A percentile compares a stretch with the other conserved stretches of the same genome.
phyloP scores from a whole-genome alignment of 2,113 vertebrate species.

The Fregetta grallaria region DNA sequence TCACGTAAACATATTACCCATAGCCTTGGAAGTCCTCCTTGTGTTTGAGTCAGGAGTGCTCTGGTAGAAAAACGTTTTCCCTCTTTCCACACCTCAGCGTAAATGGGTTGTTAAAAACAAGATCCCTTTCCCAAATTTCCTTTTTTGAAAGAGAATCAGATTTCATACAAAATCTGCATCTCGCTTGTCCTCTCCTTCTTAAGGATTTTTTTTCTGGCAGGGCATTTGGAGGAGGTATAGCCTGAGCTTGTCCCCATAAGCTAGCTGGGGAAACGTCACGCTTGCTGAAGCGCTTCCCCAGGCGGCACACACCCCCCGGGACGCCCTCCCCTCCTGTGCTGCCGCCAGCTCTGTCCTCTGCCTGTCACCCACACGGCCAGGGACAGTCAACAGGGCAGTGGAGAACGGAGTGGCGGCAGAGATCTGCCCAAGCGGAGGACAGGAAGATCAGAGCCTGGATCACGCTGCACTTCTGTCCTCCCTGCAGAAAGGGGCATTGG shows the following conservation, averaged over 20 bases:
- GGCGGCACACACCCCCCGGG: fast-evolving
- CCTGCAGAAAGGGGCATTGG: fast-evolving
- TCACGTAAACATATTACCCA: fast-evolving
- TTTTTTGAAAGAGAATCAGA: not conserved
- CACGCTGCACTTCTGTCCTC: not conserved
- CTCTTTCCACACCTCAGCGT: not conserved
- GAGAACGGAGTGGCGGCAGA: fast-evolving
- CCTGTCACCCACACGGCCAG: fast-evolving
- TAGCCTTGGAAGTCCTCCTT: not conserved
- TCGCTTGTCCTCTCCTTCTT: not conserved
- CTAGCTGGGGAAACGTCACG: fast-evolving
- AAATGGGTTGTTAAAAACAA: not conserved
- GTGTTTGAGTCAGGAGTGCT: not conserved
- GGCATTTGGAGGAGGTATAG: not conserved
- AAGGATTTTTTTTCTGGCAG: not conserved
- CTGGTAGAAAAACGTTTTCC: not conserved
- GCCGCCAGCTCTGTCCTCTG: not conserved
- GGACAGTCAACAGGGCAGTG: fast-evolving
- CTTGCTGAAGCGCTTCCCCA: not conserved
- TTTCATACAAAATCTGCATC: not conserved
- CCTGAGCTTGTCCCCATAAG: fast-evolving
- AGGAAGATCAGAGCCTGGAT: not conserved
- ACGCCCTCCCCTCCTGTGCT: fast-evolving
- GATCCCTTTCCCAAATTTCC: not conserved
- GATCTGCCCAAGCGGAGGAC: fast-evolving